A percentile compares a stretch with the other conserved stretches of the same genome.
These are phyloP conservation scores for Scaptomyza tumidula DNA, from an alignment of 2,888 invertebrate genomes.

Conservation along the genomic window DNA sequence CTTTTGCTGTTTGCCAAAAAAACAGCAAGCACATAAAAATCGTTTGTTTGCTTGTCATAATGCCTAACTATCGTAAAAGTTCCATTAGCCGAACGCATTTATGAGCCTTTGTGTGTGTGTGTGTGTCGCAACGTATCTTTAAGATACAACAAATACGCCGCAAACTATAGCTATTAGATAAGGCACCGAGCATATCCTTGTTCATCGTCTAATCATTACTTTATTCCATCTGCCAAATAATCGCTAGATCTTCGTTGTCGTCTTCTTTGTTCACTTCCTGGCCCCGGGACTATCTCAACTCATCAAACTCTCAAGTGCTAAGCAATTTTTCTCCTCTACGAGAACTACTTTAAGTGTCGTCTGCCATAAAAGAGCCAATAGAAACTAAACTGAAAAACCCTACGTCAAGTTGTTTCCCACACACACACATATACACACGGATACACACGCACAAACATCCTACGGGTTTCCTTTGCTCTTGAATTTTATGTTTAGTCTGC, in stretches of 20 bases:
- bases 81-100: conserved; percentile 64
- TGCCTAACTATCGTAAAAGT: conserved; percentile 72
- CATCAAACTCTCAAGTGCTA: conserved; percentile 28
- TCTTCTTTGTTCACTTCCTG: conserved; percentile 29
- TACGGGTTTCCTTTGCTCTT: conserved; percentile 9
- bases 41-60: conserved; percentile 30
- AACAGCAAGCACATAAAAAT: conserved; percentile 42
- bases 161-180: conserved; percentile 18
- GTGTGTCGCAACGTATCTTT: conserved; percentile 22
- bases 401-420: conserved; percentile 26
- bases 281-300: conserved; percentile 2
- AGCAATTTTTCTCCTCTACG: conserved; percentile 40
- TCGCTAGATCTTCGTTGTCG: conserved; percentile 25
- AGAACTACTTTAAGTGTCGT: conserved; percentile 74
- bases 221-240: conserved; percentile 30
- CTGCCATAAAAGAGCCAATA: conserved; percentile 43
- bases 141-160: conserved; percentile 16
- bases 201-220: conserved; percentile 9
- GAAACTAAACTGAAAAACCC: conserved; percentile 23
- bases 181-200: not conserved
- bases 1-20: conserved; percentile 29
- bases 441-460: conserved; percentile 22
- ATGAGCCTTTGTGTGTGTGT: conserved; percentile 7
- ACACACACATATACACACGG: conserved; percentile 19
- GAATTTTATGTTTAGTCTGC: conserved; percentile 27